Conservation (phyloP, 2,888 invertebrate genomes). For the Augochlorella aurata region DNA sequence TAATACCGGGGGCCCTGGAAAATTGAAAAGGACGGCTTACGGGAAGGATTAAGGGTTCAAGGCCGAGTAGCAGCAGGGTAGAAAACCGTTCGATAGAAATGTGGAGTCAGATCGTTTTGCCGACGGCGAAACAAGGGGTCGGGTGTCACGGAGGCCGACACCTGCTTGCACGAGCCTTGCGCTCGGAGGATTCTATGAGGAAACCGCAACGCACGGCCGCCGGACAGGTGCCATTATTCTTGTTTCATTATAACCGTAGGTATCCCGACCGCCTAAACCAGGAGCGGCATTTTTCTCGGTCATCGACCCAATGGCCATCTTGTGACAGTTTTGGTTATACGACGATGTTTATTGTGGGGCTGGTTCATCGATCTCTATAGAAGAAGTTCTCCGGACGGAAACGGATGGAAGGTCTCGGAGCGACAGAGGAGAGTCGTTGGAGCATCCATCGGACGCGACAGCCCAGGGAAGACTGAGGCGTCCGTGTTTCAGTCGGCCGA, state of each 20-base stretch:
- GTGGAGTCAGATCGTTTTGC: slow-evolving; percentile 25
- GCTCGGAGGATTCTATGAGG: slow-evolving; percentile 34
- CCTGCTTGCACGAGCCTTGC: slow-evolving; percentile 37
- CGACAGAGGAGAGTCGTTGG: not conserved
- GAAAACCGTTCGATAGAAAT: slow-evolving; percentile 38
- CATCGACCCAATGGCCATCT: slow-evolving; percentile 24
- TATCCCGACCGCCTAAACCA: not conserved
- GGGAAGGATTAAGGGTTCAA: slow-evolving; percentile 63
- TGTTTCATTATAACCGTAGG: slow-evolving; percentile 62
- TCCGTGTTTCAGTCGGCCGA: not conserved
- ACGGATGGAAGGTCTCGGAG: not conserved
- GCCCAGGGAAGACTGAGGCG: slow-evolving; percentile 23
- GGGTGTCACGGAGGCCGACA: slow-evolving; percentile 43
- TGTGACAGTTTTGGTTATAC: no score
- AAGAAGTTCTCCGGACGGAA: not conserved
- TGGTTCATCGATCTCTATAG: not conserved
- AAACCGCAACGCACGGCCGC: slow-evolving; percentile 59
- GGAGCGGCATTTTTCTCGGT: slow-evolving; percentile 23
- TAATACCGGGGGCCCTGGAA: slow-evolving; percentile 40
- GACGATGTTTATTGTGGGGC: no score
- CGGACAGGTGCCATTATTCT: slow-evolving; percentile 72
- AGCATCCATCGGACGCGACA: not conserved
- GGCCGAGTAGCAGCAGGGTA: slow-evolving; percentile 51
- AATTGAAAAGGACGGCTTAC: slow-evolving; percentile 42
- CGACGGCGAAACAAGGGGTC: slow-evolving; percentile 54